Evolutionary conservation across 2,888 invertebrate species (phyloP).

Genomic region (Conus canariensis): DNA sequence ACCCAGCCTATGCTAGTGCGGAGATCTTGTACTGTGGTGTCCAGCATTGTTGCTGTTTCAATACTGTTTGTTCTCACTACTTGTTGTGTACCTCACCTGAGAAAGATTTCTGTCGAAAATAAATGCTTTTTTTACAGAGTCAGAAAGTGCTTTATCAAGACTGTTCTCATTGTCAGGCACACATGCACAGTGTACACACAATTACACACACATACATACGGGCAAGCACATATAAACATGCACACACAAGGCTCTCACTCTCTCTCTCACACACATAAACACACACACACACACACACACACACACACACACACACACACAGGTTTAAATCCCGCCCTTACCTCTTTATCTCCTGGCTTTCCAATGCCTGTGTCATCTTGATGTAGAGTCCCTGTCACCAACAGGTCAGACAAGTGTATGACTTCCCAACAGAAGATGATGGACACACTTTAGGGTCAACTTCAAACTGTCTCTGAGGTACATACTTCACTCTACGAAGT

Average conservation of each 20-base stretch:
- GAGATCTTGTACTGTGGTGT: too few relatives aligned
- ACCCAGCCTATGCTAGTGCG: too few relatives aligned
- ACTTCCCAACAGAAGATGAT: background rate
- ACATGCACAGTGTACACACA: background rate
- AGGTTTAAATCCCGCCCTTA: background rate
- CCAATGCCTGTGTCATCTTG: conserved; percentile 50
- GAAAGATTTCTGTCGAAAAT: too few relatives aligned
- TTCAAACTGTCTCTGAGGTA: too few relatives aligned
- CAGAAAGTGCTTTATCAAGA: too few relatives aligned
- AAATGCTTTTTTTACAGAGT: too few relatives aligned
- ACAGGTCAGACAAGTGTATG: background rate
- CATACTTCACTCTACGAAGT: too few relatives aligned
- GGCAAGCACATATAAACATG: background rate
- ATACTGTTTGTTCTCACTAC: too few relatives aligned
- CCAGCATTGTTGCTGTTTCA: too few relatives aligned
- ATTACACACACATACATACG: background rate
- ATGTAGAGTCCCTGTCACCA: conserved; percentile 48
- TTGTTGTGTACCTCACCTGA: too few relatives aligned
- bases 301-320: background rate
- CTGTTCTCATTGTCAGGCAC: too few relatives aligned
- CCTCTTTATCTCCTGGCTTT: conserved; percentile 54
- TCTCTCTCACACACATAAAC: background rate
- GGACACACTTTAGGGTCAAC: too few relatives aligned
- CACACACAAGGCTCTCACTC: background rate
- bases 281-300: background rate